Conservation (phyloP, 2,888 invertebrate species). For the Maniola hyperantus region DNA sequence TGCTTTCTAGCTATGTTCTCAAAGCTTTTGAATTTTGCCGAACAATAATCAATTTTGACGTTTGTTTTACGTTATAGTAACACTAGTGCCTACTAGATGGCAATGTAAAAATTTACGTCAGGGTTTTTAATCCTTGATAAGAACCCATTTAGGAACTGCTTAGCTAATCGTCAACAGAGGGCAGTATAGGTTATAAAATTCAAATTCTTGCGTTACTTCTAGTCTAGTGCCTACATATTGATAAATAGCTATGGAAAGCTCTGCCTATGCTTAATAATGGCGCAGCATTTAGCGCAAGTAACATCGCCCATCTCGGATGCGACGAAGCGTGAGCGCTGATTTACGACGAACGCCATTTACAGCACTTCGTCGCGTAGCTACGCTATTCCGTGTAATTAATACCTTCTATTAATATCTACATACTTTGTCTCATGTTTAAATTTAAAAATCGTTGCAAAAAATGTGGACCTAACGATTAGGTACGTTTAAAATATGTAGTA, state of each 20-base stretch:
- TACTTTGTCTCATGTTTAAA: not conserved
- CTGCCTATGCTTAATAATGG: conserved; percentile 2
- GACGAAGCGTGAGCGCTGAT: conserved; percentile 35
- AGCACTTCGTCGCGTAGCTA: conserved; percentile 23
- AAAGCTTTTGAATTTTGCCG: conserved; percentile 27
- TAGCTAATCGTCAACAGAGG: not conserved
- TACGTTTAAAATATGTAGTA: too few relatives aligned
- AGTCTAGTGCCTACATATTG: too few relatives aligned
- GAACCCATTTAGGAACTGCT: not conserved
- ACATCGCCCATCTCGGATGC: conserved; percentile 28
- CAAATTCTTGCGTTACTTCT: too few relatives aligned
- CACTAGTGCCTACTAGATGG: conserved; percentile 17
- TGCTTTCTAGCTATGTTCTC: not conserved
- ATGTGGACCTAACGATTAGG: too few relatives aligned
- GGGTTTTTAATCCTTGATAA: not conserved
- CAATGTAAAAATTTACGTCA: not conserved
- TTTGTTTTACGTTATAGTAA: not conserved
- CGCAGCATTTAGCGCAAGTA: conserved; percentile 28
- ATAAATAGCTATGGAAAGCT: too few relatives aligned
- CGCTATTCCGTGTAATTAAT: conserved; percentile 15
- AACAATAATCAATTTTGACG: conserved; percentile 12
- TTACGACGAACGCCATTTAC: conserved; percentile 33
- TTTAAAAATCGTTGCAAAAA: not conserved
- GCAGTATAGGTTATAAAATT: too few relatives aligned
- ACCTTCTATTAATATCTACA: conserved; percentile 15